Percentiles rank a stretch among this genome's conserved stretches.
Evolutionary conservation across 2,113 vertebrate species (phyloP).

Genomic region (Lepisosteus oculatus): DNA sequence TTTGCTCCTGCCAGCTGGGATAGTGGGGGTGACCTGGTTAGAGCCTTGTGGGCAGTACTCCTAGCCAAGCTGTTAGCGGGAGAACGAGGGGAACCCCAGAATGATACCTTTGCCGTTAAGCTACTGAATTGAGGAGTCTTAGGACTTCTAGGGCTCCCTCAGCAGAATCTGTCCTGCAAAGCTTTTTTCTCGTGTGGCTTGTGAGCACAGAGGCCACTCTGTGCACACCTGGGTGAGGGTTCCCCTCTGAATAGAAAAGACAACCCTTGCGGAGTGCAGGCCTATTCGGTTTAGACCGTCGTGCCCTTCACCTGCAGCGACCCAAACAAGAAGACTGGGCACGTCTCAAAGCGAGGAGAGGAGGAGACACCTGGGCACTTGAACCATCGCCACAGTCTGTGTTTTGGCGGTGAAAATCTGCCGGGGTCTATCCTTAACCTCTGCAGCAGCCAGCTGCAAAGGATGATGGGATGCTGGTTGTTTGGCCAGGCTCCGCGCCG

Average conservation of each 20-base stretch:
- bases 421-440: too few relatives aligned
- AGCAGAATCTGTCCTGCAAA: too few relatives aligned
- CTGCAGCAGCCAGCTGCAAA: too few relatives aligned
- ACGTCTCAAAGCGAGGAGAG: not conserved
- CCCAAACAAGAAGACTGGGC: not conserved
- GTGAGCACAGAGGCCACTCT: too few relatives aligned
- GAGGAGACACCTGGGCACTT: not conserved
- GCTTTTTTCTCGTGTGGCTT: too few relatives aligned
- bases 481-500: too few relatives aligned
- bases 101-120: not conserved
- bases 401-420: too few relatives aligned
- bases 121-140: not conserved
- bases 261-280: not conserved
- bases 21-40: constrained; percentile 5
- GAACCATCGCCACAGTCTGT: too few relatives aligned
- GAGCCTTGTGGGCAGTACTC: not conserved
- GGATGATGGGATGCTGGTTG: too few relatives aligned
- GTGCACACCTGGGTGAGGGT: too few relatives aligned
- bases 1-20: not conserved
- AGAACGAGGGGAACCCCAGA: not conserved
- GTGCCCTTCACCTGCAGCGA: not conserved
- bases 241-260: not conserved
- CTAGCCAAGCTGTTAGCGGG: not conserved
- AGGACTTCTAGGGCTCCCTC: too few relatives aligned
- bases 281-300: not conserved